Base-by-base conservation (phyloP, 1,140 invertebrate species). In the Drosophila pseudoananassae region DNA sequence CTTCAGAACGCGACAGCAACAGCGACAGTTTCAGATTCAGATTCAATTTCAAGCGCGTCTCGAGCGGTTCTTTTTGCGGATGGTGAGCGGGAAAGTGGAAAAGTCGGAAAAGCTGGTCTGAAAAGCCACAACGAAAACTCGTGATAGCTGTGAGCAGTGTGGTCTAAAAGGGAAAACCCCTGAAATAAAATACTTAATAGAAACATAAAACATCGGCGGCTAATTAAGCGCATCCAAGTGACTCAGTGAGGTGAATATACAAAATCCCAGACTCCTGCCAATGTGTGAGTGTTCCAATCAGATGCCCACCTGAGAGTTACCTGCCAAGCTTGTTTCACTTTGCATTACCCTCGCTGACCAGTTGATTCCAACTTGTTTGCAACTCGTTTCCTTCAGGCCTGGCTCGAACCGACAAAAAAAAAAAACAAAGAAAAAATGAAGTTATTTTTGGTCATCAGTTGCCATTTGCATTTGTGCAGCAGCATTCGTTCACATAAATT, bases 31-130 rank as follows among this genome's bases (percentile, higher is more conserved):
- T 79, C 36, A 51, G 49, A 59, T 70, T 76, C 59, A 58, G 65
- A 76, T 87, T 84, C 88, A 90, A 82, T 90, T 87, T 84, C 71
- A 81, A 84, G 65, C 80, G 88, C 85, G 83, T 83, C 78, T 78
- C 64, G 85, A 83, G 80, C 79, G 88, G 84, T 91, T 58, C 57
- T 59, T 20, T 55, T 45, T 63, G 73, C 80, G 73, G 58, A 58
- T 45, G 49, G 20, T 53, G 59, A 65, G 46, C 52, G 57, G 43
- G 50, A 31, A 65, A 46, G 25, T 55, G 33, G n/a, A 38, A 71
- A 66, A 40, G 33, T 25, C 65, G 47, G 45, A 49, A 40, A 51
- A 73, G 66, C 55, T 46, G 43, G 15, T 20, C 54, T 55, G 58
- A 65, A 45, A 27, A 36, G 36, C 33, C 33, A 23, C 23, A 53